Percentiles rank a stretch among this genome's conserved stretches.
Conservation (phyloP, 2,797 vertebrate species). For the Xiphorhynchus erythropygius region DNA sequence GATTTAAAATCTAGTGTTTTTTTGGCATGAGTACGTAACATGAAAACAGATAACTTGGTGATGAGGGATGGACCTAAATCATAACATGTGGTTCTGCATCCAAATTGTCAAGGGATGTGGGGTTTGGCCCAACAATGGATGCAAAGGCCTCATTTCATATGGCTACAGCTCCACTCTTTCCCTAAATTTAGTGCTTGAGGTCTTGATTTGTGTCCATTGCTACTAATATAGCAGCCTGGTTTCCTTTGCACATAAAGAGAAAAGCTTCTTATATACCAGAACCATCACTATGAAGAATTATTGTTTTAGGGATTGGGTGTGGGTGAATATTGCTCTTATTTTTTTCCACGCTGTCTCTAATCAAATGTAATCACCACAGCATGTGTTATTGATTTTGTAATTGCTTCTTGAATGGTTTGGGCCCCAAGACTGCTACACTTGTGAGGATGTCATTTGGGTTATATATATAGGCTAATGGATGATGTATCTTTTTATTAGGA, state of each 20-base stretch:
- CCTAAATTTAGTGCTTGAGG: not conserved
- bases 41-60: not conserved
- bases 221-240: not conserved
- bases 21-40: not conserved
- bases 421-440: slow-evolving; percentile 64
- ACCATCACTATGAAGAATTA: slow-evolving; percentile 17
- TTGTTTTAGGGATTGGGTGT: slow-evolving; percentile 26
- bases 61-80: not conserved
- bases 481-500: slow-evolving; percentile 66
- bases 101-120: not conserved
- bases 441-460: slow-evolving; percentile 66
- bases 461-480: slow-evolving; percentile 60
- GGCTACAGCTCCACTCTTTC: not conserved
- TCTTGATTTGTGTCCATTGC: not conserved
- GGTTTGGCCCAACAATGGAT: not conserved
- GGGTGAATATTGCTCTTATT: not conserved
- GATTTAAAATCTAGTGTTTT: not conserved
- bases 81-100: not conserved
- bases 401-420: slow-evolving; percentile 76
- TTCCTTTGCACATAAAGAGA: not conserved
- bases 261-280: slow-evolving; percentile 20
- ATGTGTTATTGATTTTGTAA: slow-evolving; percentile 79
- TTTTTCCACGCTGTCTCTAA: slow-evolving; percentile 62
- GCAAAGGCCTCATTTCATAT: not conserved
- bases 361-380: slow-evolving; percentile 75